Conservation (phyloP, 2,797 vertebrate species). For the Crenuchus spilurus region DNA sequence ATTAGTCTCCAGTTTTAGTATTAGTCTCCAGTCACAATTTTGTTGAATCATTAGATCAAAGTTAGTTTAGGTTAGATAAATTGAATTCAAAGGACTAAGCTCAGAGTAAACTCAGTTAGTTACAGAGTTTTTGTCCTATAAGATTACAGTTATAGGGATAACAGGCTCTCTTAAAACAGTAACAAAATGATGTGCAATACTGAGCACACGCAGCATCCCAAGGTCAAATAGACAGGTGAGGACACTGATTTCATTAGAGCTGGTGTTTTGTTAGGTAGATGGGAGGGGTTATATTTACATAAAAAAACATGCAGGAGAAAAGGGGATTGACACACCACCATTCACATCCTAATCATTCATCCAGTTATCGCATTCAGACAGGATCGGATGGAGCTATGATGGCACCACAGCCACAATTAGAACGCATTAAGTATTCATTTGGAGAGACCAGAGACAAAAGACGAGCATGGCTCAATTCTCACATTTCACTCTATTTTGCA, state of each 20-base stretch:
- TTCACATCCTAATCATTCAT: constrained; percentile 55
- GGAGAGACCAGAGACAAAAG: neutral
- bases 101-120: too few relatives aligned
- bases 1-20: too few relatives aligned
- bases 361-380: constrained; percentile 48
- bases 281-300: constrained; percentile 56
- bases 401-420: constrained; percentile 43
- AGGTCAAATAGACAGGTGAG: constrained; percentile 69
- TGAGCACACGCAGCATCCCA: constrained; percentile 52
- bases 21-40: too few relatives aligned
- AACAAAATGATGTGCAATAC: constrained; percentile 44
- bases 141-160: too few relatives aligned
- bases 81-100: too few relatives aligned
- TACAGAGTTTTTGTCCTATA: too few relatives aligned
- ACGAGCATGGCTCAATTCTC: constrained; percentile 12
- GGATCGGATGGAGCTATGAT: constrained; percentile 23
- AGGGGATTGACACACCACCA: constrained; percentile 10
- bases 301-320: constrained; percentile 28
- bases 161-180: too few relatives aligned
- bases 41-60: too few relatives aligned
- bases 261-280: neutral
- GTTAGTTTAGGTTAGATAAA: too few relatives aligned
- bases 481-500: constrained; percentile 12
- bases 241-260: constrained; percentile 64
- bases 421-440: constrained; percentile 22